Conservation (phyloP, 2,888 invertebrate genomes). For the Hirtodrosophila confusa region DNA sequence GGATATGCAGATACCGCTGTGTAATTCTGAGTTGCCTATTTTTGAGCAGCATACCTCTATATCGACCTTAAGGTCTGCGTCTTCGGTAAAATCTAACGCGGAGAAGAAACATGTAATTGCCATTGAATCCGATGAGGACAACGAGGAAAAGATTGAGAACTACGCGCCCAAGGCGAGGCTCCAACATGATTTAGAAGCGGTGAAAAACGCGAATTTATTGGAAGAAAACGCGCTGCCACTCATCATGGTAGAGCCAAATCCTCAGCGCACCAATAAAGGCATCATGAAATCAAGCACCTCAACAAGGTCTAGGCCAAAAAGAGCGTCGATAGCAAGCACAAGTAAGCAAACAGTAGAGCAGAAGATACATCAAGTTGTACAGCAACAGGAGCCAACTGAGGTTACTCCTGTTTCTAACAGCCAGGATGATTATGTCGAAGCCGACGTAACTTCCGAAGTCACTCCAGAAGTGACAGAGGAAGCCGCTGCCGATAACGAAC, state of each 20-base stretch:
- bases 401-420: too few species aligned
- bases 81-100: background rate
- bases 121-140: slow-evolving; percentile 7
- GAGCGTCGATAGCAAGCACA: background rate
- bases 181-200: background rate
- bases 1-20: slow-evolving; percentile 12
- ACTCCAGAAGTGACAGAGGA: too few species aligned
- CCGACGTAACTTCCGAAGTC: too few species aligned
- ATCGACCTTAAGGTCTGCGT: background rate
- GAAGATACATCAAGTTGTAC: too few species aligned
- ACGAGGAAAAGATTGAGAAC: background rate
- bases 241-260: slow-evolving; percentile 18
- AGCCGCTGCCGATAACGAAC: too few species aligned
- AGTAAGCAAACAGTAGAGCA: too few species aligned
- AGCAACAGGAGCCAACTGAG: too few species aligned
- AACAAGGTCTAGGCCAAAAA: background rate
- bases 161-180: too few species aligned
- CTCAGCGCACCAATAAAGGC: background rate
- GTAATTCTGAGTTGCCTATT: background rate
- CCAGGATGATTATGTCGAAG: too few species aligned
- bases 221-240: slow-evolving; percentile 8
- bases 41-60: background rate
- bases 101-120: background rate
- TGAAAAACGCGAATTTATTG: too few species aligned
- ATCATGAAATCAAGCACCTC: too few species aligned